Conservation (phyloP, 2,888 invertebrate species). For the Lordiphosa andalusiaca region DNA sequence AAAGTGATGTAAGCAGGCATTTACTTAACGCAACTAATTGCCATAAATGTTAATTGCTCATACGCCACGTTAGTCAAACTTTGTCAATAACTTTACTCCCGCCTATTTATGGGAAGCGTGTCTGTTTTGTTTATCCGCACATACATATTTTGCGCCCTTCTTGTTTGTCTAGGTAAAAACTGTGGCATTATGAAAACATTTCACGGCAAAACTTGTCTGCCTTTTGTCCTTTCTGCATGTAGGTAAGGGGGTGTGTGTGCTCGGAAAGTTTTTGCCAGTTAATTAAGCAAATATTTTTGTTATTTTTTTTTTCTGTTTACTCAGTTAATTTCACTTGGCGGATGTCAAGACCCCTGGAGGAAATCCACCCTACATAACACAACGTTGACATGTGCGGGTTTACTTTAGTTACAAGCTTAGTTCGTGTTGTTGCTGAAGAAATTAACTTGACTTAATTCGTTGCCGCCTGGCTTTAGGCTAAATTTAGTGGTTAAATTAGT, state of each 20-base stretch:
- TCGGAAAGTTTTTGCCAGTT: slow-evolving; percentile 69
- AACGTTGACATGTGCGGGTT: slow-evolving; percentile 54
- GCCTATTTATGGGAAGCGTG: slow-evolving; percentile 26
- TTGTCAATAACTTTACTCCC: slow-evolving; percentile 43
- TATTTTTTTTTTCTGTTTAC: slow-evolving; percentile 42
- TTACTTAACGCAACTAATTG: slow-evolving; percentile 56
- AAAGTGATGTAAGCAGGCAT: slow-evolving; percentile 13
- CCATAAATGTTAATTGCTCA: slow-evolving; percentile 75
- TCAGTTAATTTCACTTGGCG: slow-evolving; percentile 54
- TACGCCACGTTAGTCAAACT: slow-evolving; percentile 61
- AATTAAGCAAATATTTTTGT: slow-evolving; percentile 72
- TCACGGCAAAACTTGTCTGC: slow-evolving; percentile 24
- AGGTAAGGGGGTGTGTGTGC: neutral
- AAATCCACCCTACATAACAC: slow-evolving; percentile 17
- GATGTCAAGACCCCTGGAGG: slow-evolving; percentile 23
- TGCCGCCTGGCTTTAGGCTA: slow-evolving; percentile 22
- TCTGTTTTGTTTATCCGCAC: slow-evolving; percentile 13
- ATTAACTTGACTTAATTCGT: slow-evolving; percentile 54
- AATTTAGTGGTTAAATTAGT: neutral
- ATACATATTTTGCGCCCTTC: slow-evolving; percentile 11
- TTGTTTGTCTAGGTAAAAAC: slow-evolving; percentile 56
- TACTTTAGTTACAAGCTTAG: slow-evolving; percentile 15
- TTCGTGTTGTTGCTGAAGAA: slow-evolving; percentile 35
- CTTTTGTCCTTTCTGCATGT: slow-evolving; percentile 13
- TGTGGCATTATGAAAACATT: slow-evolving; percentile 58